These are phyloP conservation scores for Myanophis thanlyinensis DNA, from an alignment of 2,113 vertebrate genomes.

Conservation along the genomic window DNA sequence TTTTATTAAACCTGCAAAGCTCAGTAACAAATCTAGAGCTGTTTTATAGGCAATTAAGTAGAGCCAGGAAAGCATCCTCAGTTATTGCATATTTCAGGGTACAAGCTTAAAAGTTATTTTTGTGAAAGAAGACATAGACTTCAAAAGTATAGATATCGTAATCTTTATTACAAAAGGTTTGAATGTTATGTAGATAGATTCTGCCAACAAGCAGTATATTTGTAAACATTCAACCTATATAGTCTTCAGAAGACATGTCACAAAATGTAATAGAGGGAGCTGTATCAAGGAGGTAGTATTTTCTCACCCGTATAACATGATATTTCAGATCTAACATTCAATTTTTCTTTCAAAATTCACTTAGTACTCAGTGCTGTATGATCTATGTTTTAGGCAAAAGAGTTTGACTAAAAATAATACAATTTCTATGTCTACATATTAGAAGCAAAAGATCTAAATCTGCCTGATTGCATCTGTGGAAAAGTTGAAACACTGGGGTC, in stretches of 20 bases:
- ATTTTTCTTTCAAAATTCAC: background rate
- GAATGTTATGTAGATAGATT: background rate
- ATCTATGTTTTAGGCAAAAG: background rate
- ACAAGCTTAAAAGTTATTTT: background rate
- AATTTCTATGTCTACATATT: background rate
- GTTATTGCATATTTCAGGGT: background rate
- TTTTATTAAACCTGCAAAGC: background rate
- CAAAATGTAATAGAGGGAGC: background rate
- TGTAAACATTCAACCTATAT: background rate
- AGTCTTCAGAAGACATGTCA: background rate
- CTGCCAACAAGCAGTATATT: background rate
- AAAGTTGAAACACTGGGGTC: background rate
- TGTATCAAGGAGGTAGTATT: background rate
- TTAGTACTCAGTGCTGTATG: background rate
- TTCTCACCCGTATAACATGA: background rate
- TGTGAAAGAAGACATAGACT: background rate
- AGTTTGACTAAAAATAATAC: background rate
- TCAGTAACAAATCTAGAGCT: background rate
- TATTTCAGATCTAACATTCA: background rate
- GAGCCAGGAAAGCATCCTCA: background rate
- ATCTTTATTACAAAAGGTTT: background rate
- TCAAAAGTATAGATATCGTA: background rate
- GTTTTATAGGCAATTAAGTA: background rate
- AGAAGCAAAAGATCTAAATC: background rate
- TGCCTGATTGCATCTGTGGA: background rate